Percentiles rank a stretch among this genome's conserved stretches.
Conservation (phyloP, 2,113 vertebrate species). For the Gallinago paraguaiae region DNA sequence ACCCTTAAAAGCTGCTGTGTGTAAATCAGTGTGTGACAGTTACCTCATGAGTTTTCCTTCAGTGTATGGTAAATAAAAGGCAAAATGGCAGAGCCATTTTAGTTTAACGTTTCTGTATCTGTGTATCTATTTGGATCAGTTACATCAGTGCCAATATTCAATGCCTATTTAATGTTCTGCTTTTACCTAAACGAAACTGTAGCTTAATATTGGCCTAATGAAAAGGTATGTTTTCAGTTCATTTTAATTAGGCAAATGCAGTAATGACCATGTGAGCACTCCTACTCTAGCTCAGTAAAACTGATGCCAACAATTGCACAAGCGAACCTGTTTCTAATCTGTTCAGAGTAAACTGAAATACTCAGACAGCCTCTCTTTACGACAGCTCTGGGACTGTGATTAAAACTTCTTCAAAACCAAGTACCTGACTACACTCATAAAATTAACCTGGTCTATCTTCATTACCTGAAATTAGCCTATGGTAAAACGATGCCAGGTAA, state of each 20-base stretch:
- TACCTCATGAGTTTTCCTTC: neutral
- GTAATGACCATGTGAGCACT: neutral
- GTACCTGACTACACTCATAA: neutral
- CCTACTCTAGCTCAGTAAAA: neutral
- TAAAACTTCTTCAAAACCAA: neutral
- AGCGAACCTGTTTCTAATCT: neutral
- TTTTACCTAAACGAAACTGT: neutral
- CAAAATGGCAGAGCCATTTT: neutral
- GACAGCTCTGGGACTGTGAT: neutral
- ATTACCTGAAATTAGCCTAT: neutral
- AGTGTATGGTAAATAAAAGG: neutral
- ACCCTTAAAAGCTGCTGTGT: neutral
- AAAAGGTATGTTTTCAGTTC: neutral
- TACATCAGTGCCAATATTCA: neutral
- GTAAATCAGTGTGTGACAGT: neutral
- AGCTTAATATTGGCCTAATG: neutral
- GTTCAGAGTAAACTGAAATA: neutral
- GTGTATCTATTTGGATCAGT: neutral
- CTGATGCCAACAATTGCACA: neutral
- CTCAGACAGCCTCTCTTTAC: neutral
- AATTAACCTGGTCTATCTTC: neutral
- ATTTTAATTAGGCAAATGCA: neutral
- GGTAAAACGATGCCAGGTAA: neutral
- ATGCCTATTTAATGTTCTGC: neutral
- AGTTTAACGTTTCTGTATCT: neutral